These are phyloP conservation scores for Jacana jacana DNA, from an alignment of 2,113 vertebrate genomes.

Conservation along the genomic window DNA sequence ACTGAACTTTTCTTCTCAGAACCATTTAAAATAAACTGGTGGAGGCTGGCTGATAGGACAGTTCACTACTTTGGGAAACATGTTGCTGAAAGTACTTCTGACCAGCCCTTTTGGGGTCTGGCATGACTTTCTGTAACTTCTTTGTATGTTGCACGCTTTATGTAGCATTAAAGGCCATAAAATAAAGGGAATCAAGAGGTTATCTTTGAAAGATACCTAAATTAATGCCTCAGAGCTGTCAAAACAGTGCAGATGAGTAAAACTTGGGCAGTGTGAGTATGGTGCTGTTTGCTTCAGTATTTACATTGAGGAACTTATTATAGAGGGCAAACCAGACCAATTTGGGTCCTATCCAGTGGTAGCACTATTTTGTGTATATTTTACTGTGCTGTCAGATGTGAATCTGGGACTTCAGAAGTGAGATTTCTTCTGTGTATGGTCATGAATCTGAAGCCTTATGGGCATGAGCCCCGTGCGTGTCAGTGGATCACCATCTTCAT, in stretches of 20 bases:
- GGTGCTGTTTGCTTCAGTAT: background rate
- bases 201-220: background rate
- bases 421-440: background rate
- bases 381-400: background rate
- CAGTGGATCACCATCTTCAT: background rate
- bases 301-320: background rate
- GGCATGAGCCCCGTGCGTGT: accelerated
- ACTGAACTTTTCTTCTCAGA: background rate
- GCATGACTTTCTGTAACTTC: background rate
- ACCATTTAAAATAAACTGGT: background rate
- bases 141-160: background rate
- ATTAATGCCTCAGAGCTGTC: background rate
- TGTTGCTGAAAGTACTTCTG: background rate
- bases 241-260: background rate
- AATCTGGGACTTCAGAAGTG: background rate
- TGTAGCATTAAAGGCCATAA: background rate
- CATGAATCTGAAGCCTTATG: background rate
- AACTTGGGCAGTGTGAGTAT: background rate
- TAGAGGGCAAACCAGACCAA: too few species aligned
- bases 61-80: background rate
- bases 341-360: background rate
- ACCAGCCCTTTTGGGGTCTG: background rate
- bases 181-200: background rate
- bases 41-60: background rate
- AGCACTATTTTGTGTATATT: background rate